Conservation (phyloP, 1,140 invertebrate species). For the Bombyx mori region ASM3026992v2 NC_085107.1:1928501-1929000, state of each 20-base stretch:
- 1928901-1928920: too few relatives aligned
- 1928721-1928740: slow-evolving; percentile 22
- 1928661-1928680: slow-evolving; percentile 18
- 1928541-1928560: background rate
- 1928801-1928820: background rate
- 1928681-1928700: slow-evolving; percentile 18
- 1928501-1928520: slow-evolving; percentile 23
- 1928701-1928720: slow-evolving; percentile 23
- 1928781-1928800: slow-evolving; percentile 22
- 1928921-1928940: too few relatives aligned
- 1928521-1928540: slow-evolving; percentile 7
- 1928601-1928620: slow-evolving; percentile 22
- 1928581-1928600: slow-evolving; percentile 26
- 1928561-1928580: slow-evolving; percentile 2
- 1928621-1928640: slow-evolving; percentile 41
- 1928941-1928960: too few relatives aligned
- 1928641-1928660: slow-evolving; percentile 27
- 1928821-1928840: too few relatives aligned
- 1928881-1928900: too few relatives aligned
- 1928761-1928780: slow-evolving; percentile 22
- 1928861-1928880: too few relatives aligned
- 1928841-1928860: too few relatives aligned
- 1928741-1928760: slow-evolving; percentile 13
- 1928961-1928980: too few relatives aligned
- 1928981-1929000: too few relatives aligned